Percentiles rank a stretch among this genome's conserved stretches.
phyloP scores from a whole-genome alignment of 2,113 vertebrate species.

The Callionymus lyra region DNA sequence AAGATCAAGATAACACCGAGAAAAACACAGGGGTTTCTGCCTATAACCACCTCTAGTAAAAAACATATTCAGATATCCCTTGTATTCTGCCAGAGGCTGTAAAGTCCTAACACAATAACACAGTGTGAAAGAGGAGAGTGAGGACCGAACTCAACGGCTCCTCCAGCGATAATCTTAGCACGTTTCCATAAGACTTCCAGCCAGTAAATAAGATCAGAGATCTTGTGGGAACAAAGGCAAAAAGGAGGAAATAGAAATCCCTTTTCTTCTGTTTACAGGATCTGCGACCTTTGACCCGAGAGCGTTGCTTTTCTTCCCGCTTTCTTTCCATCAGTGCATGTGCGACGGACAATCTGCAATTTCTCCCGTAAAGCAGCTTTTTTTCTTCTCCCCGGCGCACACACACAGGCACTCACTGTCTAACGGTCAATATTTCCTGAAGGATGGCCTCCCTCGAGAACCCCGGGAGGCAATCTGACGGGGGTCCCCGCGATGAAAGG shows the following conservation, averaged over 20 bases:
- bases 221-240: not conserved
- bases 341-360: constrained; percentile 31
- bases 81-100: no score
- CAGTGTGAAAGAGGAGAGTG: no score
- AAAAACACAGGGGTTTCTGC: no score
- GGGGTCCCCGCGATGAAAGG: constrained; percentile 57
- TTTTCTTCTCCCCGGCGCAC: constrained; percentile 29
- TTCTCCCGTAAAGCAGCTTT: constrained; percentile 25
- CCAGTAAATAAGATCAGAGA: no score
- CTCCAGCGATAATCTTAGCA: no score
- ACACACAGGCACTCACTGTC: constrained; percentile 45
- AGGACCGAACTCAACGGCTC: no score
- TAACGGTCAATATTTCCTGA: constrained; percentile 69
- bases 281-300: constrained; percentile 46
- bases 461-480: constrained; percentile 59
- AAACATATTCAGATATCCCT: no score
- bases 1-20: no score
- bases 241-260: constrained; percentile 32
- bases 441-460: constrained; percentile 59
- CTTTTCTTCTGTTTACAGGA: constrained; percentile 41
- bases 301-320: constrained; percentile 29
- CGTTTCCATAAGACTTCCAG: no score
- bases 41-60: no score
- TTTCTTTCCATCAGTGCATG: constrained; percentile 37
- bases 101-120: no score